Evolutionary conservation across 2,113 vertebrate genomes (phyloP).

Genomic region (Cyphomyrus discorhynchus): DNA sequence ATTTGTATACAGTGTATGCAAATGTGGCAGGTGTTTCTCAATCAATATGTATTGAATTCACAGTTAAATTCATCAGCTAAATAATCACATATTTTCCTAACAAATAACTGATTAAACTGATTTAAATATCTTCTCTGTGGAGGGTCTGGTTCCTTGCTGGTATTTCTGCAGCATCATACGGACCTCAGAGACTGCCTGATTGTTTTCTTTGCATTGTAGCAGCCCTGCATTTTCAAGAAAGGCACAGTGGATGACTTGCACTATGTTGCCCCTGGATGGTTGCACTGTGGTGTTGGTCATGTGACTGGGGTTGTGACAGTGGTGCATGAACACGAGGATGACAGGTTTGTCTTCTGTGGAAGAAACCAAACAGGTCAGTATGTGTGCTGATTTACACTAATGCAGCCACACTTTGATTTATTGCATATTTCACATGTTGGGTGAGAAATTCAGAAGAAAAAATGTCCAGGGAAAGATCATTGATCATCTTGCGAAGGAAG

Average conservation of each 20-base stretch:
- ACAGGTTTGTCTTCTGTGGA: not conserved
- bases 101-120: not conserved
- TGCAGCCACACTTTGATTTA: not conserved
- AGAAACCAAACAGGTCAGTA: not conserved
- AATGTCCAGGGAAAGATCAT: not conserved
- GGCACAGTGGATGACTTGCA: too few relatives aligned
- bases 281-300: too few relatives aligned
- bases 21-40: not conserved
- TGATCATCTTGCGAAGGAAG: not conserved
- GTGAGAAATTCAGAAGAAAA: not conserved
- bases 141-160: not conserved
- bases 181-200: not conserved
- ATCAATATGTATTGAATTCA: not conserved
- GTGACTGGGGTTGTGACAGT: too few relatives aligned
- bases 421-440: not conserved
- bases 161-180: not conserved
- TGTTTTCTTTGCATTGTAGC: not conserved
- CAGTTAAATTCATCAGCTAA: not conserved
- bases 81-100: not conserved
- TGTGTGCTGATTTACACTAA: not conserved
- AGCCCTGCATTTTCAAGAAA: too few relatives aligned
- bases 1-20: not conserved
- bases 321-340: slow-evolving; percentile 8
- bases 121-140: not conserved
- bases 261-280: too few relatives aligned